These are phyloP conservation scores for Megathymus violae DNA, from an alignment of 1,140 invertebrate genomes.

Conservation along the genomic window DNA sequence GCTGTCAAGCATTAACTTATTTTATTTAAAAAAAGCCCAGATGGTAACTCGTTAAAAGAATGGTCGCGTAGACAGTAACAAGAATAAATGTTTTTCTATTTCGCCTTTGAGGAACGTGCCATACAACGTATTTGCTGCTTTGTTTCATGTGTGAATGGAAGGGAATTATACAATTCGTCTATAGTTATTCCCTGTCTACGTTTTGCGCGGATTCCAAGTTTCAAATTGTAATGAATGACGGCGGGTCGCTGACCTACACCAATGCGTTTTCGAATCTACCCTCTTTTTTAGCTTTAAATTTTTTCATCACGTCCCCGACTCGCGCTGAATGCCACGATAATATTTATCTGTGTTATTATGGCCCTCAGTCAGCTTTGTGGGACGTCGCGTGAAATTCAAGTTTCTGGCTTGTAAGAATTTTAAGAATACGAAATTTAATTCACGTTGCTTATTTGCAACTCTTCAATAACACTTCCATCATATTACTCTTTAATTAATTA, in stretches of 20 bases:
- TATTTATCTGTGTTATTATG: not conserved
- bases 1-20: too few species aligned
- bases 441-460: not conserved
- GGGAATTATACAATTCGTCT: too few species aligned
- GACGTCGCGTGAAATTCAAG: not conserved
- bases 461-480: too few species aligned
- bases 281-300: conserved; percentile 32
- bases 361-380: not conserved
- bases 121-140: too few species aligned
- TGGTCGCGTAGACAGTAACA: too few species aligned
- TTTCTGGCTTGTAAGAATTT: not conserved
- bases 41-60: too few species aligned
- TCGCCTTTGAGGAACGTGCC: too few species aligned
- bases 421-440: not conserved
- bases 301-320: not conserved
- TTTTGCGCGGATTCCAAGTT: conserved; percentile 77
- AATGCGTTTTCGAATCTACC: conserved; percentile 58
- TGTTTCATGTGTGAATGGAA: too few species aligned
- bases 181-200: not conserved
- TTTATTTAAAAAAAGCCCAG: too few species aligned
- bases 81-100: too few species aligned
- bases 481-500: too few species aligned
- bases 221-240: conserved; percentile 80
- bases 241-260: conserved; percentile 76
- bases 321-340: not conserved